These are phyloP conservation scores for Pasiphila rectangulata DNA, from an alignment of 2,888 invertebrate genomes.

Conservation along the genomic window DNA sequence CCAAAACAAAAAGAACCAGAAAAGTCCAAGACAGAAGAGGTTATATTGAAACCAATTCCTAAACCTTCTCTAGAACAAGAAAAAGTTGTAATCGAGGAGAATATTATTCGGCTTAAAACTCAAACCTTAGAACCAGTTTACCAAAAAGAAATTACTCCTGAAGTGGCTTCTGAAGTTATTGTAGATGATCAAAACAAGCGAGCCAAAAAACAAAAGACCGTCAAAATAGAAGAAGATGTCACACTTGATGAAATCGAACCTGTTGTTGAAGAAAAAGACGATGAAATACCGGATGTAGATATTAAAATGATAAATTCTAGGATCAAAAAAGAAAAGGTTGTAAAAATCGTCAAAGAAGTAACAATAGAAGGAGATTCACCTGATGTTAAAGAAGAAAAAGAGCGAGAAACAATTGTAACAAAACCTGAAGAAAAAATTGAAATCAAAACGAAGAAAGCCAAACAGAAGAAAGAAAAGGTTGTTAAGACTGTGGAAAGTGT, in stretches of 20 bases:
- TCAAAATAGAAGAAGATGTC: constrained; percentile 44
- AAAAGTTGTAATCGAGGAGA: constrained; percentile 60
- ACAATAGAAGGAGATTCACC: neutral
- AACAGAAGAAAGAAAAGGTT: constrained; percentile 8
- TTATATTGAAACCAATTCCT: constrained; percentile 54
- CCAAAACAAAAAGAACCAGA: constrained; percentile 40
- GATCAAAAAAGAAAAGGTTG: neutral
- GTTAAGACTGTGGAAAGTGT: neutral
- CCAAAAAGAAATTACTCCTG: constrained; percentile 54
- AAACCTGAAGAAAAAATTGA: neutral
- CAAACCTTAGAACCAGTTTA: constrained; percentile 43
- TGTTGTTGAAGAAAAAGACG: constrained; percentile 8
- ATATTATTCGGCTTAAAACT: constrained; percentile 40
- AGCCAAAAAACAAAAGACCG: constrained; percentile 32
- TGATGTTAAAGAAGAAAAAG: constrained; percentile 9
- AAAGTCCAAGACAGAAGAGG: neutral
- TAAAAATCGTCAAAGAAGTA: neutral
- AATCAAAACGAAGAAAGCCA: constrained; percentile 8
- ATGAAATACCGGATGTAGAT: neutral
- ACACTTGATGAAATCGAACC: constrained; percentile 18
- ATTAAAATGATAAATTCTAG: constrained; percentile 1
- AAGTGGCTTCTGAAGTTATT: constrained; percentile 63
- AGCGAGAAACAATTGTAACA: constrained; percentile 25
- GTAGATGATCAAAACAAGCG: constrained; percentile 51
- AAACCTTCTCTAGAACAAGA: constrained; percentile 55